Percentiles rank a stretch among this genome's conserved stretches.
These are phyloP conservation scores for Carettochelys insculpta DNA, from an alignment of 2,113 vertebrate species.

Conservation along the genomic window DNA sequence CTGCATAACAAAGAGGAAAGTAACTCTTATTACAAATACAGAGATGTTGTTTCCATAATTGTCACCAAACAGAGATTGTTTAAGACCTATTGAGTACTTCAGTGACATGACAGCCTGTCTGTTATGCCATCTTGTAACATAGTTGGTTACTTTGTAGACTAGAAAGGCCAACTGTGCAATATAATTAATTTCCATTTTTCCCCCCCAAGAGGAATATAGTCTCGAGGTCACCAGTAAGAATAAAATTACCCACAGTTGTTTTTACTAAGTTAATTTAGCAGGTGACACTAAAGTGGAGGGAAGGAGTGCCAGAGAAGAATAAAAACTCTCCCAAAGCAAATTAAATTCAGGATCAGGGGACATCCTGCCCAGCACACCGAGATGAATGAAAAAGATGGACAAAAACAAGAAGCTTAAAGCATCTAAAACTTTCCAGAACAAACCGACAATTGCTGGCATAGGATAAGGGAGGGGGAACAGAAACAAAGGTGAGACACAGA, in stretches of 20 bases:
- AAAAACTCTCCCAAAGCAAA: neutral
- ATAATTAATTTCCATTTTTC: neutral
- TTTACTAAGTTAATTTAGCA: neutral
- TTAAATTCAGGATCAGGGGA: neutral
- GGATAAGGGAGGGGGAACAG: neutral
- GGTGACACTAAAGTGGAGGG: neutral
- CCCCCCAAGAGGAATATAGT: neutral
- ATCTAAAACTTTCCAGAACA: neutral
- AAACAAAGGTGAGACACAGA: no score
- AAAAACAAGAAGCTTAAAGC: neutral
- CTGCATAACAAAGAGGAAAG: constrained; percentile 57
- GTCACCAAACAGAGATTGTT: neutral
- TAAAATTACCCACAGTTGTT: neutral
- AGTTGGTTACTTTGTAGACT: neutral
- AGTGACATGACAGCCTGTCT: neutral
- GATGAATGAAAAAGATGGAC: neutral
- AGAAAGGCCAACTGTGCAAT: neutral
- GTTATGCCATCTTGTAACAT: neutral
- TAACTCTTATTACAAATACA: neutral
- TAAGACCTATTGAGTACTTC: neutral
- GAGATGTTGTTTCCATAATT: neutral
- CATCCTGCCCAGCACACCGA: neutral
- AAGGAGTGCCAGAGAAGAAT: neutral
- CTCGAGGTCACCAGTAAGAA: neutral
- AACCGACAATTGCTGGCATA: neutral